Evolutionary conservation across 2,113 vertebrate genomes (phyloP).

Genomic region (Notarius lentiginosus): DNA sequence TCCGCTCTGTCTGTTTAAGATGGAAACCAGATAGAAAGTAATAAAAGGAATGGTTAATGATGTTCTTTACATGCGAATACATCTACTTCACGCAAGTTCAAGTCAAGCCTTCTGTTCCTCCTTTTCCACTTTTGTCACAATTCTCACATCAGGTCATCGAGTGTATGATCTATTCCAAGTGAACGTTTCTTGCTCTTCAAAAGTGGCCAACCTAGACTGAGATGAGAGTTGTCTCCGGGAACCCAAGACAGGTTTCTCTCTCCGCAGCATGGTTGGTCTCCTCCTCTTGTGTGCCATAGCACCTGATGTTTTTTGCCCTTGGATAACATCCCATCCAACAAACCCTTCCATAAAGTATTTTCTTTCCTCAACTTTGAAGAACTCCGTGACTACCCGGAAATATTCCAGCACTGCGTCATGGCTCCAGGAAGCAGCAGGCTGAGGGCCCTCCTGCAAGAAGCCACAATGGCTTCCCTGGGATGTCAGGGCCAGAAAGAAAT

Average conservation of each 20-base stretch:
- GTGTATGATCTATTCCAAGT: slow-evolving; percentile 72
- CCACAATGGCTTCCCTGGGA: slow-evolving; percentile 80
- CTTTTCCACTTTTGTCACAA: background rate
- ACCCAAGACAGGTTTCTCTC: slow-evolving; percentile 25
- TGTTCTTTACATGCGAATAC: background rate
- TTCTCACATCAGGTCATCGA: slow-evolving; percentile 45
- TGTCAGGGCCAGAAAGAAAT: slow-evolving; percentile 81
- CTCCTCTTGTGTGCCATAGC: slow-evolving; percentile 56
- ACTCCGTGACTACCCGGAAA: slow-evolving; percentile 77
- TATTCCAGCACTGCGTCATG: slow-evolving; percentile 79
- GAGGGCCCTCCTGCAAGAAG: slow-evolving; percentile 65
- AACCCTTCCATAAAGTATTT: slow-evolving; percentile 43
- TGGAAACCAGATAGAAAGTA: background rate
- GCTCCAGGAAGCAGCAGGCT: slow-evolving; percentile 72
- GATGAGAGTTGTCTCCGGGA: slow-evolving; percentile 20
- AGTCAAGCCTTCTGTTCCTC: background rate
- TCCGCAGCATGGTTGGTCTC: slow-evolving; percentile 60
- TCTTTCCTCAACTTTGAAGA: slow-evolving; percentile 76
- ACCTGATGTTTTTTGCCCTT: slow-evolving; percentile 54
- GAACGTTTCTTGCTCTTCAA: slow-evolving; percentile 63
- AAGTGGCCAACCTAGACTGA: background rate
- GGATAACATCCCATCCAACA: slow-evolving; percentile 44
- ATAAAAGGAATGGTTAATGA: background rate
- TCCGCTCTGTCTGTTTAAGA: background rate
- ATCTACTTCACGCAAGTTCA: background rate